These are phyloP conservation scores for Acleris laterana DNA, from an alignment of 2,888 invertebrate genomes.

Conservation along the genomic window DNA sequence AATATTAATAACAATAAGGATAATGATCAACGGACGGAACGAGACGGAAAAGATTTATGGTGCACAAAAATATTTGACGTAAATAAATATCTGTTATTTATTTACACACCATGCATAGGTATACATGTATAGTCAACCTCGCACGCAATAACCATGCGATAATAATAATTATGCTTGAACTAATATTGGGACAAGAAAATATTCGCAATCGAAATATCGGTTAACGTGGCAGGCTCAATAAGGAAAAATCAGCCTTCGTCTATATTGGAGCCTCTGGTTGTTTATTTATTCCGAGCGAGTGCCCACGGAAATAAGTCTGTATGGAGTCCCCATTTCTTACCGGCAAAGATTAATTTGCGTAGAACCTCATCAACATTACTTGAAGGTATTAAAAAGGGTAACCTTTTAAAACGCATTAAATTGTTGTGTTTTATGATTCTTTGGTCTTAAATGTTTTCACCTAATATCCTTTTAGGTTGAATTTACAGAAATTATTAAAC, in stretches of 20 bases:
- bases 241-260: slow-evolving; percentile 66
- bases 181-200: slow-evolving; percentile 50
- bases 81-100: slow-evolving; percentile 7
- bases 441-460: no score
- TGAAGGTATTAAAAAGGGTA: no score
- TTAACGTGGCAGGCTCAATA: slow-evolving; percentile 59
- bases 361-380: slow-evolving; percentile 6
- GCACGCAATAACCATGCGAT: slow-evolving; percentile 24
- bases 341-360: slow-evolving; percentile 42
- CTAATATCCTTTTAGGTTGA: no score
- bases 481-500: no score
- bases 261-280: slow-evolving; percentile 60
- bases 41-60: no score
- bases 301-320: slow-evolving; percentile 71
- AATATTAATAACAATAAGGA: no score
- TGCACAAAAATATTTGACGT: no score
- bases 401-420: no score
- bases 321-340: slow-evolving; percentile 58
- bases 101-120: no score
- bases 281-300: slow-evolving; percentile 76
- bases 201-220: slow-evolving; percentile 65
- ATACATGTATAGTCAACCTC: neutral
- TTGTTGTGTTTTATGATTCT: no score
- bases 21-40: no score
- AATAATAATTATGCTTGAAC: slow-evolving; percentile 35